phyloP scores from a whole-genome alignment of 1,140 invertebrate species.

The Eciton burchellii region DNA sequence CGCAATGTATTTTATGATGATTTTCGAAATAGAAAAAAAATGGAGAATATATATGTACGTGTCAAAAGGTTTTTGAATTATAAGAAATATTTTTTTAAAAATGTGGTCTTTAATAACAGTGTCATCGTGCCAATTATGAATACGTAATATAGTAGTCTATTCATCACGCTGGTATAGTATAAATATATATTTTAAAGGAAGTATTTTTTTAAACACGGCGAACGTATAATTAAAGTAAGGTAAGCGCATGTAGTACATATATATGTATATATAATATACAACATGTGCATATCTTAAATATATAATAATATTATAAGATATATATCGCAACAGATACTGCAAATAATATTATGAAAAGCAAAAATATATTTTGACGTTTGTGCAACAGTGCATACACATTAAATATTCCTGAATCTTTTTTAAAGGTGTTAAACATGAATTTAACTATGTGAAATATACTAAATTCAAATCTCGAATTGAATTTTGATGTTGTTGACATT shows the following conservation, averaged over 20 bases:
- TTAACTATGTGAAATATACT: conserved; percentile 14
- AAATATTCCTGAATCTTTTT: not conserved
- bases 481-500: not conserved
- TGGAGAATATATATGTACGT: not conserved
- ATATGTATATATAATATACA: conserved; percentile 20
- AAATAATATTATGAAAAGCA: not conserved
- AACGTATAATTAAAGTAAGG: not conserved
- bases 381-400: conserved; percentile 2
- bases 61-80: conserved; percentile 24
- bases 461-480: too few species aligned
- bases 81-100: not conserved
- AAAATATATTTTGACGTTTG: conserved; percentile 16
- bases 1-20: conserved; percentile 27
- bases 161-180: not conserved
- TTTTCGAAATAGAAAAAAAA: not conserved
- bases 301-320: conserved; percentile 27
- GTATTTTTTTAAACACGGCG: too few species aligned
- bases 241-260: conserved; percentile 4
- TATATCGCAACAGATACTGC: conserved; percentile 16
- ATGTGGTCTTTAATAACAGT: not conserved
- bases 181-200: not conserved
- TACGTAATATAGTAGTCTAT: conserved; percentile 41
- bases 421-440: not conserved
- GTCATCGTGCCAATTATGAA: conserved; percentile 2
- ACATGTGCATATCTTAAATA: conserved; percentile 24